Percentiles rank a stretch among this genome's conserved stretches.
These are phyloP conservation scores for Goniozus legneri DNA, from an alignment of 1,140 invertebrate genomes.

Conservation along the genomic window DNA sequence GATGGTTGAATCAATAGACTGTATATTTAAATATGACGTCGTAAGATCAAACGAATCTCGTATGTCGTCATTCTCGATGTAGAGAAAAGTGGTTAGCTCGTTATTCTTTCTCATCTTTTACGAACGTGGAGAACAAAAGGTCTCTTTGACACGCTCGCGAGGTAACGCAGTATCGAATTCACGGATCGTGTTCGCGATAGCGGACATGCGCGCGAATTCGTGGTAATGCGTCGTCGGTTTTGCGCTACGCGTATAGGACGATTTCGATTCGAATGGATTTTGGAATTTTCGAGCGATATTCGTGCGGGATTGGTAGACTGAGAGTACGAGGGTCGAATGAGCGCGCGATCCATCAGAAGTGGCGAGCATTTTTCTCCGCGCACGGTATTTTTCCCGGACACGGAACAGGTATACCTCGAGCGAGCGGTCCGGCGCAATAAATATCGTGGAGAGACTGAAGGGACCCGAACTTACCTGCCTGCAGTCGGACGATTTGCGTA, in stretches of 20 bases:
- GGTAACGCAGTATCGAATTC: too few relatives aligned
- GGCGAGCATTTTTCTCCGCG: slow-evolving; percentile 23
- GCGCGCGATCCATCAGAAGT: slow-evolving; percentile 17
- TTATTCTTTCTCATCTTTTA: too few relatives aligned
- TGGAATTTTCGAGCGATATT: not conserved
- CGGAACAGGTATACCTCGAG: slow-evolving; percentile 9
- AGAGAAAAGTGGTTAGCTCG: too few relatives aligned
- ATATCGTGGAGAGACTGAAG: slow-evolving; percentile 10
- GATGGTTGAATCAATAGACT: too few relatives aligned
- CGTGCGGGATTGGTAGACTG: not conserved
- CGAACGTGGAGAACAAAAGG: too few relatives aligned
- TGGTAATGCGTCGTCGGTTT: too few relatives aligned
- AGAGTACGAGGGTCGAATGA: slow-evolving; percentile 9
- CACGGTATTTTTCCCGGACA: slow-evolving; percentile 4
- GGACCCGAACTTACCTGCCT: slow-evolving; percentile 6
- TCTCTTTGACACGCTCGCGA: too few relatives aligned
- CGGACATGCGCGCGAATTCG: too few relatives aligned
- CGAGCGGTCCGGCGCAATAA: slow-evolving; percentile 19
- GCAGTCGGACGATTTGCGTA: slow-evolving; percentile 32
- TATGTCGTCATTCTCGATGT: too few relatives aligned
- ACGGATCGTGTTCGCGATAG: too few relatives aligned
- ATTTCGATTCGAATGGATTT: not conserved
- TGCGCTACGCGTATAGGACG: not conserved
- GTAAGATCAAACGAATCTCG: too few relatives aligned
- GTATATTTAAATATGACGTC: too few relatives aligned